Conservation (phyloP, 1,140 invertebrate genomes). For the Drosophila ogumai region DNA sequence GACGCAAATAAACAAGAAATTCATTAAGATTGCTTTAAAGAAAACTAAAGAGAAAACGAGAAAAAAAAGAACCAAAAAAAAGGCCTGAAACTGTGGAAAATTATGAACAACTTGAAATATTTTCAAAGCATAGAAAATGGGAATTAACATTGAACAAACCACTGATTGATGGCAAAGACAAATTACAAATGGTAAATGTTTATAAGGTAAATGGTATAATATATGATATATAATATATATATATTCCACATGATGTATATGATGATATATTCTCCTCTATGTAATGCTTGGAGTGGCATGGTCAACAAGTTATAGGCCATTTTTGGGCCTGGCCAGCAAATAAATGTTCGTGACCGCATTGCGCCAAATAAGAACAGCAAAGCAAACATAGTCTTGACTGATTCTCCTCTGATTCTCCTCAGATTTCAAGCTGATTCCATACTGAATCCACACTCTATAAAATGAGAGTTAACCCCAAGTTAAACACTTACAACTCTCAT, state of each 20-base stretch:
- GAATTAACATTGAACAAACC: conserved; percentile 42
- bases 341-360: conserved; percentile 68
- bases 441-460: conserved; percentile 1
- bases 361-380: conserved; percentile 58
- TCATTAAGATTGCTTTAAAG: conserved; percentile 53
- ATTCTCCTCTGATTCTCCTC: conserved; percentile 7
- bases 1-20: conserved; percentile 57
- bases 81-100: not conserved
- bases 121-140: conserved; percentile 40
- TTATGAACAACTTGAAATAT: conserved; percentile 45
- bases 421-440: not conserved
- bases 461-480: conserved; percentile 6
- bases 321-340: conserved; percentile 55
- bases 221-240: not conserved
- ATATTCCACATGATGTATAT: not conserved
- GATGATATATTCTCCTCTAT: conserved; percentile 1
- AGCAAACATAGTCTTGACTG: conserved; percentile 17
- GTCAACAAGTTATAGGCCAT: conserved; percentile 71
- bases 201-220: too few species aligned
- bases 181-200: conserved; percentile 38
- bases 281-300: conserved; percentile 32
- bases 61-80: not conserved
- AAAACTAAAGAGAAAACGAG: not conserved
- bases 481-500: conserved; percentile 18
- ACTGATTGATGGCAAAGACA: conserved; percentile 50